Evolutionary conservation across 2,888 invertebrate species (phyloP).

Genomic region (Leuctra nigra): DNA sequence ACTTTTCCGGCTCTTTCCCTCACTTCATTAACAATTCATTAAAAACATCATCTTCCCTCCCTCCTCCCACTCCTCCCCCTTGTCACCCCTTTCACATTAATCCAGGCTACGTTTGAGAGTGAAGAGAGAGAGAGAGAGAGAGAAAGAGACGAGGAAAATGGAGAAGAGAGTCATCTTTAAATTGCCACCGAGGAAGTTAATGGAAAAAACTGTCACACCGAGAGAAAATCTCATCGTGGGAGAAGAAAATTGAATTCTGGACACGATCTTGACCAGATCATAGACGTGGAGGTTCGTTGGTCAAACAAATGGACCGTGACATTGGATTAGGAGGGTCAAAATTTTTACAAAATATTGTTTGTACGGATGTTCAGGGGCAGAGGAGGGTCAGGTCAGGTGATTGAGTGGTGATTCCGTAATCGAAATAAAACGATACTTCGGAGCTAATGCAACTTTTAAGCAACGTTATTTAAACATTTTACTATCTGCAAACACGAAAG

Average conservation of each 20-base stretch:
- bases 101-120: not conserved
- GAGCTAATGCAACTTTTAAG: too few species aligned
- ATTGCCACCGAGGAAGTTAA: conserved; percentile 1
- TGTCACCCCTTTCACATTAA: conserved; percentile 7
- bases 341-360: too few species aligned
- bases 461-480: too few species aligned
- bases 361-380: too few species aligned
- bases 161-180: not conserved
- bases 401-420: too few species aligned
- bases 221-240: conserved; percentile 6
- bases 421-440: too few species aligned
- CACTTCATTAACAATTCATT: conserved; percentile 16
- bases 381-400: too few species aligned
- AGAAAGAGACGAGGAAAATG: too few species aligned
- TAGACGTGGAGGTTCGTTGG: not conserved
- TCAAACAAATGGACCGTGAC: not conserved
- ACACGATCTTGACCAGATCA: not conserved
- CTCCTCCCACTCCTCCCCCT: not conserved
- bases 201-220: conserved; percentile 6
- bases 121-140: too few species aligned
- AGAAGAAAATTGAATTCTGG: not conserved
- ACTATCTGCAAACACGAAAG: too few species aligned
- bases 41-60: conserved; percentile 7
- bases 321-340: not conserved
- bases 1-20: conserved; percentile 16